Conservation (phyloP, 2,113 vertebrate genomes). For the Petromus typicus region DNA sequence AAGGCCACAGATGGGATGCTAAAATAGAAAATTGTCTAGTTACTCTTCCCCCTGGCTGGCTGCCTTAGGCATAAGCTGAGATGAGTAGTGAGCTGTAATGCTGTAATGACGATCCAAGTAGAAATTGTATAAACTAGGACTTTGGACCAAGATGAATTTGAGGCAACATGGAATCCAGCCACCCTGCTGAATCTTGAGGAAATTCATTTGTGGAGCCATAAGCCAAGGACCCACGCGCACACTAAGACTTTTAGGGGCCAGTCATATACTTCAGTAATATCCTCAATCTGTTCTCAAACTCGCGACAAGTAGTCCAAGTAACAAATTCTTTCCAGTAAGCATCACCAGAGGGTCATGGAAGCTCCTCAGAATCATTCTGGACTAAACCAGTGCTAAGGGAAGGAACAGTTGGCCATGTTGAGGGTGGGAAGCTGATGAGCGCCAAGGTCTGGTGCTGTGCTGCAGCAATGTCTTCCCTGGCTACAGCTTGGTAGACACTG, state of each 20-base stretch:
- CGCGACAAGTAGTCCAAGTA: background rate
- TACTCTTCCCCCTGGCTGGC: background rate
- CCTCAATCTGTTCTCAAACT: background rate
- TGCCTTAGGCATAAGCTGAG: background rate
- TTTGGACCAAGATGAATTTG: background rate
- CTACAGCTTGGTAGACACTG: no score
- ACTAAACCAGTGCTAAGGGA: background rate
- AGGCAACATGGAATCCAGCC: background rate
- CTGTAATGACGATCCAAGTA: no score
- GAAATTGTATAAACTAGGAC: background rate
- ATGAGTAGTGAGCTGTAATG: background rate
- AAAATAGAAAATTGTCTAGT: background rate
- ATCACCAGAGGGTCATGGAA: background rate
- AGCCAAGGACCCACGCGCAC: no score
- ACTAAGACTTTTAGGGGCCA: background rate
- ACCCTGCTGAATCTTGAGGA: background rate
- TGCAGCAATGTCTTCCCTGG: no score
- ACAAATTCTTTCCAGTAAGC: background rate
- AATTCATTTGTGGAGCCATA: background rate
- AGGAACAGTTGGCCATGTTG: no score
- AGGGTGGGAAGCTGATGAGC: no score
- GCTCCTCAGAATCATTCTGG: background rate
- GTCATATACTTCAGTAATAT: background rate
- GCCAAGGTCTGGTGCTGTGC: no score
- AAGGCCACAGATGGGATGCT: background rate